Conservation (phyloP, 2,113 vertebrate genomes). For the Pampusana beccarii region DNA sequence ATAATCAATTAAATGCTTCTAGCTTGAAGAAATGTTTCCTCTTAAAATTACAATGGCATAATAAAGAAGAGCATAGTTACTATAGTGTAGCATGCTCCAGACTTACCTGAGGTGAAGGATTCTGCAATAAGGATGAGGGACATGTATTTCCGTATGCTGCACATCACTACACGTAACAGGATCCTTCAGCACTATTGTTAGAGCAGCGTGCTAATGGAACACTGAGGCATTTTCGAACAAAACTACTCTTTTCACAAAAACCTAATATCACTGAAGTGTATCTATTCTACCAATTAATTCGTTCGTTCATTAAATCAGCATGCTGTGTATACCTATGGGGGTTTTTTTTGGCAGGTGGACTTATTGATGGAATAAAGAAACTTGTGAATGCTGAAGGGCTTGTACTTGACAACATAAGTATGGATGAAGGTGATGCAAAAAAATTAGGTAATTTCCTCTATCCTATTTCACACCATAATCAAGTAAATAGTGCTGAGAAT, state of each 20-base stretch:
- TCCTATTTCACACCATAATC: not conserved
- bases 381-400: conserved; percentile 52
- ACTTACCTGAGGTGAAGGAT: not conserved
- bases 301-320: not conserved
- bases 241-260: not conserved
- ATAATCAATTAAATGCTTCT: not conserved
- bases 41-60: not conserved
- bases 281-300: not conserved
- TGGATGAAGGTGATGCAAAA: conserved; percentile 50
- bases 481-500: not conserved
- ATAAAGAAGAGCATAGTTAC: not conserved
- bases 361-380: conserved; percentile 46
- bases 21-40: not conserved
- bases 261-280: not conserved
- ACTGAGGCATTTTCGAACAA: not conserved
- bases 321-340: not conserved
- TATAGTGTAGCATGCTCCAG: not conserved
- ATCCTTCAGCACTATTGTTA: not conserved
- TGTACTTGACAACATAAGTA: conserved; percentile 30
- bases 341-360: conserved; percentile 23
- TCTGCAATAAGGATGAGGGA: not conserved
- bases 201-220: not conserved
- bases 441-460: conserved; percentile 24
- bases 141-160: not conserved
- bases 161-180: not conserved